phyloP scores from a whole-genome alignment of 2,113 vertebrate species.

The Columba livia region DNA sequence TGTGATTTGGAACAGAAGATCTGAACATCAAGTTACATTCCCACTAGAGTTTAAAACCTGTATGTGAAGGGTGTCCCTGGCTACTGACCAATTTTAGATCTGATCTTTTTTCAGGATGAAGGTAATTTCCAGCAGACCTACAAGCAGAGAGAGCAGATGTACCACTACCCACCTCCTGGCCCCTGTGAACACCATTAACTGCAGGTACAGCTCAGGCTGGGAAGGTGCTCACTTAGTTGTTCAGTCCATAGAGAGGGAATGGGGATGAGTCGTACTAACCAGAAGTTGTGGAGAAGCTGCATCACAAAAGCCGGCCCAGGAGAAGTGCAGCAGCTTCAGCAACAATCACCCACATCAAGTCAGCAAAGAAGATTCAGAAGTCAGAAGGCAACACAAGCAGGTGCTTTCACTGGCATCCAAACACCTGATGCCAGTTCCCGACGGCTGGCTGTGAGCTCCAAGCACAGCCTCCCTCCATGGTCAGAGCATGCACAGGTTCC shows the following conservation, averaged over 20 bases:
- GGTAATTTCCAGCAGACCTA: neutral
- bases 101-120: neutral
- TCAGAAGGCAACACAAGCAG: neutral
- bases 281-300: neutral
- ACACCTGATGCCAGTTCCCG: rapidly evolving
- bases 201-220: neutral
- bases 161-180: neutral
- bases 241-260: neutral
- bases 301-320: neutral
- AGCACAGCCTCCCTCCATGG: neutral
- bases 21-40: neutral
- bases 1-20: neutral
- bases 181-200: neutral
- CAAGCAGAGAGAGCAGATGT: neutral
- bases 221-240: neutral
- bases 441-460: neutral
- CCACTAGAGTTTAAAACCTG: neutral
- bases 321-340: neutral
- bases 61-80: neutral
- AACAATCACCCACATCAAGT: rapidly evolving
- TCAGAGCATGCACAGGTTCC: rapidly evolving
- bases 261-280: neutral
- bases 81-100: neutral
- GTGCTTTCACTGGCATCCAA: neutral
- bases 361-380: neutral